Percentiles rank a stretch among this genome's conserved stretches.
phyloP scores from a whole-genome alignment of 1,140 invertebrate species.

The Plutomurus gul region DNA sequence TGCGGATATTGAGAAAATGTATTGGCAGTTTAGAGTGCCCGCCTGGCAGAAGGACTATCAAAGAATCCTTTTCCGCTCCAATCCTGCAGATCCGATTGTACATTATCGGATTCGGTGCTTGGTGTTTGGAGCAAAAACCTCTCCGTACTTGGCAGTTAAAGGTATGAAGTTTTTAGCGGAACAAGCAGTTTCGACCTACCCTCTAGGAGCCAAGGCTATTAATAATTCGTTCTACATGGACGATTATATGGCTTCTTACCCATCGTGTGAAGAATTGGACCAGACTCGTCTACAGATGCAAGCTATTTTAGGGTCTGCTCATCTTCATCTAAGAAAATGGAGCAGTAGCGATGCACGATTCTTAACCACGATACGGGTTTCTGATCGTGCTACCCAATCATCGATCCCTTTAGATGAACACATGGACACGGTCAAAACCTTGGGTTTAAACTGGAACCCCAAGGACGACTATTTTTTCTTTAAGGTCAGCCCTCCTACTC shows the following conservation, averaged over 20 bases:
- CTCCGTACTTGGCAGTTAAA: not conserved
- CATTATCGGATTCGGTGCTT: not conserved
- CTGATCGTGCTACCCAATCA: too few species aligned
- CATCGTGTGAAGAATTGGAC: not conserved
- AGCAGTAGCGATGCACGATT: too few species aligned
- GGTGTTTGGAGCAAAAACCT: not conserved
- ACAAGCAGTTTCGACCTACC: not conserved
- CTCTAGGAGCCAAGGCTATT: not conserved
- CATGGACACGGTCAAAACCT: too few species aligned
- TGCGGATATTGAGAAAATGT: not conserved
- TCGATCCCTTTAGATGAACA: too few species aligned
- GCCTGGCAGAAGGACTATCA: not conserved
- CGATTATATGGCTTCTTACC: not conserved
- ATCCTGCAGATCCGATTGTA: not conserved
- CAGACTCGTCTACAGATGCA: too few species aligned
- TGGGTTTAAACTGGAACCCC: too few species aligned
- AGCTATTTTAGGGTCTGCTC: too few species aligned
- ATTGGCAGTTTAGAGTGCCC: not conserved
- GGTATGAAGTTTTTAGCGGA: not conserved
- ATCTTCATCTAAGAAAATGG: too few species aligned
- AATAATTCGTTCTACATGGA: not conserved
- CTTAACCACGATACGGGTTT: too few species aligned
- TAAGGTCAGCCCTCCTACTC: too few species aligned
- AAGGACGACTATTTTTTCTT: too few species aligned
- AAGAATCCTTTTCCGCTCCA: not conserved